Base-by-base conservation (phyloP, 2,797 vertebrate species). In the Pipistrellus pygmaeus region DNA sequence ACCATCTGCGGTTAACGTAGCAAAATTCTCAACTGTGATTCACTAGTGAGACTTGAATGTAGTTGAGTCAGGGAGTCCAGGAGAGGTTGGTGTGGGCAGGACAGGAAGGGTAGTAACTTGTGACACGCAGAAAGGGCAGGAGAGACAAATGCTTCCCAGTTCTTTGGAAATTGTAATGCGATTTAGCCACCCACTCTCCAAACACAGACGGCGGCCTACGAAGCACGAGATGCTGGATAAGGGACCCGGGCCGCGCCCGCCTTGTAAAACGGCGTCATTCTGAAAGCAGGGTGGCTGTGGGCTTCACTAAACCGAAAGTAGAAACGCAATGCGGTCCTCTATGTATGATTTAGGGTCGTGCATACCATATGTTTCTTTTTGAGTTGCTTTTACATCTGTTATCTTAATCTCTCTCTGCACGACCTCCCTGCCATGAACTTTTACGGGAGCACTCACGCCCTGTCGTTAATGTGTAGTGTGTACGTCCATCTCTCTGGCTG, bases 401-500 rank as follows among this genome's bases (percentile, higher is more conserved):
- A 90, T 90, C 78, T 85, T 75, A 20, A 72, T 92, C 88, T 88
- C 83, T 89, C 38, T 71, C 86, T 64, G 66, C 35, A 68, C 9
- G 73, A 30, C 17, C 51, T 94, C 76, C 68, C 38, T 62, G 85
- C 71, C 92, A 81, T 17, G 73, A 76, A 84, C 23, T 84, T 95
- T 85, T 93, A 92, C 86, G 60, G 46, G 18, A 51, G 91, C 86
- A 25, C 71, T 92, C 62, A 89, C 1, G 5, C 60, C 53, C 84
- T 2, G n/a, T 53, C 46, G 88, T 95, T 97, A 96, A 95, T 95
- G 94, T 91, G 92, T 91, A 96, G 60, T 30, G 77, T 51, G 1
- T n/a, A 51, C 2, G 76, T 69, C 88, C 64, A 20, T 81, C 27
- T 76, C 86, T 93, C 66, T 78, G 1, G 6, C 89, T 93, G 91